These are phyloP conservation scores for Neosilurus mollespiculum DNA, from an alignment of 2,797 vertebrate genomes.

Conservation along the genomic window DNA sequence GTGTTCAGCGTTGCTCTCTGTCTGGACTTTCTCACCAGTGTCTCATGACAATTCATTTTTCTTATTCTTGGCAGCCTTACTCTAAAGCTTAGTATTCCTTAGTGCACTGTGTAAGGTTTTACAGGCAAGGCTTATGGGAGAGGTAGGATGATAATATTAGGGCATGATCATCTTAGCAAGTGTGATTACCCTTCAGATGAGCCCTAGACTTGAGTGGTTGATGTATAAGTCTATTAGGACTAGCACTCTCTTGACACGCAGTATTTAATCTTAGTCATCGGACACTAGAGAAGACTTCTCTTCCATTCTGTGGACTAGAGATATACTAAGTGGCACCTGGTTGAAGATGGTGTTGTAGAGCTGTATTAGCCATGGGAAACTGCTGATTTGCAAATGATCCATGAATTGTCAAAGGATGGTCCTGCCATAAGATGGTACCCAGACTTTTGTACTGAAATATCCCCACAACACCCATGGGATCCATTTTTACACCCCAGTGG, in stretches of 20 bases:
- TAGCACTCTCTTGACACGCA: neutral
- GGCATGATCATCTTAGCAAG: slow-evolving; percentile 22
- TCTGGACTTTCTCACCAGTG: slow-evolving; percentile 1
- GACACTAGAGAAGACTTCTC: slow-evolving; percentile 25
- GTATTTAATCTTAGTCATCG: slow-evolving; percentile 21
- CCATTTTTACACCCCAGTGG: slow-evolving; percentile 9
- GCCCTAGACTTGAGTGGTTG: neutral
- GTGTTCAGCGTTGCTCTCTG: neutral
- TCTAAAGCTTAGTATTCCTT: slow-evolving; percentile 17
- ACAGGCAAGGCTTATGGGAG: slow-evolving; percentile 34
- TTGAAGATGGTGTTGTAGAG: slow-evolving; percentile 29
- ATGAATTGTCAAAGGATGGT: neutral
- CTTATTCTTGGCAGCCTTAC: slow-evolving; percentile 38
- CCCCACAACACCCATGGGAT: slow-evolving; percentile 9
- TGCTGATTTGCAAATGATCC: neutral
- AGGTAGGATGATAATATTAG: slow-evolving; percentile 14
- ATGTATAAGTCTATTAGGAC: slow-evolving; percentile 5
- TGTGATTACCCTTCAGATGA: slow-evolving; percentile 3
- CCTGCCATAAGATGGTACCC: slow-evolving; percentile 15
- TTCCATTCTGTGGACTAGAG: slow-evolving; percentile 18
- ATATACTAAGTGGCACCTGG: slow-evolving; percentile 1
- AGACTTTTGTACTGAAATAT: slow-evolving; percentile 6
- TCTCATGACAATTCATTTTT: slow-evolving; percentile 14
- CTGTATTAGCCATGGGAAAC: neutral
- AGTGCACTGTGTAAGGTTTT: slow-evolving; percentile 24